A percentile compares a stretch with the other conserved stretches of the same genome.
These are phyloP conservation scores for Cercopithecus mona DNA, from an alignment of 2,113 vertebrate species.

Conservation along the genomic window DNA sequence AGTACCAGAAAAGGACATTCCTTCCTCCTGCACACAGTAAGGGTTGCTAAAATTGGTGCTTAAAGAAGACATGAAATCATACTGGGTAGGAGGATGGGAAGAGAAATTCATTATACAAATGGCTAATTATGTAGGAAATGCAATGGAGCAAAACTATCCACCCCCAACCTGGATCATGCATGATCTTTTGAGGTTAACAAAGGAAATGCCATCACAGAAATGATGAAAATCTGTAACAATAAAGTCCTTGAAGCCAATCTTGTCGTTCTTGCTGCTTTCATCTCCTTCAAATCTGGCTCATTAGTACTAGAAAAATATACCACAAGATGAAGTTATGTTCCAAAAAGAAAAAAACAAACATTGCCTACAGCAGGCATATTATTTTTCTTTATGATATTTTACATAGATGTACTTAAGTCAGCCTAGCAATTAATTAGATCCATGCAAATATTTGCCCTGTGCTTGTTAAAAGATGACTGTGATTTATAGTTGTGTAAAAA, in stretches of 20 bases:
- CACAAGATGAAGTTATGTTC: slow-evolving; percentile 60
- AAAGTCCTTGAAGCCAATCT: slow-evolving; percentile 44
- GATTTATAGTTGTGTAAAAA: slow-evolving; percentile 52
- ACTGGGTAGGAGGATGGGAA: slow-evolving; percentile 38
- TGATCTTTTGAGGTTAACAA: slow-evolving; percentile 60
- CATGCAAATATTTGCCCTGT: background rate
- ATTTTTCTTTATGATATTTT: slow-evolving; percentile 50
- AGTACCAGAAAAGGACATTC: background rate
- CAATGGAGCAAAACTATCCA: background rate
- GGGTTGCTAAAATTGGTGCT: slow-evolving; percentile 41
- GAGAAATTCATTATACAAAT: slow-evolving; percentile 46
- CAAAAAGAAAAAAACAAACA: slow-evolving; percentile 54
- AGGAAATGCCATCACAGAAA: slow-evolving; percentile 39
- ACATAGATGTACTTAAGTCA: slow-evolving; percentile 33
- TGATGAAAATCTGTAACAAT: slow-evolving; percentile 67
- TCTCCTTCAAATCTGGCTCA: slow-evolving; percentile 71
- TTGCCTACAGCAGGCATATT: slow-evolving; percentile 52
- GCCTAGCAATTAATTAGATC: slow-evolving; percentile 51
- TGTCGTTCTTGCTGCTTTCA: slow-evolving; percentile 66
- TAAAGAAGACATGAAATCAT: slow-evolving; percentile 60
- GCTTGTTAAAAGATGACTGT: slow-evolving; percentile 51
- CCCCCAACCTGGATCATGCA: slow-evolving; percentile 24
- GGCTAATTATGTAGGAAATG: slow-evolving; percentile 37
- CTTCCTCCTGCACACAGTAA: background rate
- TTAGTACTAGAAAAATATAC: slow-evolving; percentile 60